These are phyloP conservation scores for Eleutherodactylus coqui DNA, from an alignment of 2,797 vertebrate genomes.

Conservation along the genomic window DNA sequence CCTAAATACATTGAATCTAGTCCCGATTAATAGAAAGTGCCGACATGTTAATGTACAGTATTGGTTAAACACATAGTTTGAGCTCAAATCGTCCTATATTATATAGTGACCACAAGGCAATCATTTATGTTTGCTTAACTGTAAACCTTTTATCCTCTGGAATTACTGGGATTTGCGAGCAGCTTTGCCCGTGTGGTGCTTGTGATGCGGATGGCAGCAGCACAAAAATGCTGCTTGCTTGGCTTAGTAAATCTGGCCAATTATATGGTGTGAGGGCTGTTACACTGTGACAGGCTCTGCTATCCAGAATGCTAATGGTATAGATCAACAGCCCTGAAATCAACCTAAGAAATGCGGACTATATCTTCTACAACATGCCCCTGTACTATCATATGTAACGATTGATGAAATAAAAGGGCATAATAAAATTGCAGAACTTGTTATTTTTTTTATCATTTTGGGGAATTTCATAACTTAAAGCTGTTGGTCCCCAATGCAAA, in stretches of 20 bases:
- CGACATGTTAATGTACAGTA: background rate
- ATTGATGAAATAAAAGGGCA: background rate
- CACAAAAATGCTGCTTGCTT: constrained; percentile 29
- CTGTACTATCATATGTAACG: background rate
- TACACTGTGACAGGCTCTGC: constrained; percentile 14
- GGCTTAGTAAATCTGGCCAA: constrained; percentile 36
- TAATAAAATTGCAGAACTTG: background rate
- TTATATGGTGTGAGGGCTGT: background rate
- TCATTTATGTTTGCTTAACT: constrained; percentile 9
- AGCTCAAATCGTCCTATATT: background rate
- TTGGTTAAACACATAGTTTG: background rate
- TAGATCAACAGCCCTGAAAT: background rate
- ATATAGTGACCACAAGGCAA: background rate
- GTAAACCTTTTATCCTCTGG: constrained; percentile 29
- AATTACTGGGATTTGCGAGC: constrained; percentile 20
- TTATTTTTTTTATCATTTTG: background rate
- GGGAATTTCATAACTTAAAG: too few species aligned
- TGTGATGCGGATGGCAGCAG: constrained; percentile 26
- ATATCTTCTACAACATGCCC: background rate
- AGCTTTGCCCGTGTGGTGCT: constrained; percentile 18
- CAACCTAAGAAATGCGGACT: background rate
- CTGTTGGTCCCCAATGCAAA: too few species aligned
- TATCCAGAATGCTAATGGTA: background rate
- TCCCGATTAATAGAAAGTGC: background rate
- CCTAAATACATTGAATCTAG: background rate